Percentiles rank a stretch among this genome's conserved stretches.
Evolutionary conservation across 2,797 vertebrate species (phyloP).

Genomic region (Takifugu ocellatus): DNA sequence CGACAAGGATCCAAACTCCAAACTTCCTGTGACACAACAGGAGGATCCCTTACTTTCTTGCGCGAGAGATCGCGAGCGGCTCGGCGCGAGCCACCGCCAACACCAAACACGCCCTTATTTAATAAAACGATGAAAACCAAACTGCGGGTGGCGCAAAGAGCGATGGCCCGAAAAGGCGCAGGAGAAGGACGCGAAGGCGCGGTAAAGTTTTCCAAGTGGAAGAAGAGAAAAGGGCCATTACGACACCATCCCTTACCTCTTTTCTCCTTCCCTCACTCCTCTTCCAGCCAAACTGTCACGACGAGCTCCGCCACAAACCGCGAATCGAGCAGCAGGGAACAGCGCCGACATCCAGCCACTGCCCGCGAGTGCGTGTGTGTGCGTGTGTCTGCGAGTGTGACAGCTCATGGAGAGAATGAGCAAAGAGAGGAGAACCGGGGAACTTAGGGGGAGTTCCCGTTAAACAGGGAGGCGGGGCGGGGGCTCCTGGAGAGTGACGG

Average conservation of each 20-base stretch:
- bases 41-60: conserved; percentile 24
- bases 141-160: too few species aligned
- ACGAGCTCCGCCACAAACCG: conserved; percentile 58
- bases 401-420: conserved; percentile 68
- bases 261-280: neutral
- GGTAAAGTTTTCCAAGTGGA: neutral
- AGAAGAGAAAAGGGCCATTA: conserved; percentile 8
- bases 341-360: conserved; percentile 9
- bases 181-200: conserved; percentile 1
- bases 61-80: neutral
- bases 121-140: neutral
- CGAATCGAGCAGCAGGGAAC: conserved; percentile 8
- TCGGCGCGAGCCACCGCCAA: conserved; percentile 28
- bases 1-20: conserved; percentile 21
- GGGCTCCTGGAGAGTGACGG: conserved; percentile 50
- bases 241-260: conserved; percentile 49
- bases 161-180: too few species aligned
- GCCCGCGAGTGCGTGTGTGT: conserved; percentile 10
- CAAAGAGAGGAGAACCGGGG: conserved; percentile 56
- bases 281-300: conserved; percentile 61
- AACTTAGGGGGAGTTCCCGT: conserved; percentile 71
- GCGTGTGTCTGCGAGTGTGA: conserved; percentile 40
- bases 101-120: conserved; percentile 41
- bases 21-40: conserved; percentile 57
- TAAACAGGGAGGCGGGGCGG: conserved; percentile 52